Evolutionary conservation across 1,140 invertebrate genomes (phyloP).

Genomic region (Heliconius eleuchia): DNA sequence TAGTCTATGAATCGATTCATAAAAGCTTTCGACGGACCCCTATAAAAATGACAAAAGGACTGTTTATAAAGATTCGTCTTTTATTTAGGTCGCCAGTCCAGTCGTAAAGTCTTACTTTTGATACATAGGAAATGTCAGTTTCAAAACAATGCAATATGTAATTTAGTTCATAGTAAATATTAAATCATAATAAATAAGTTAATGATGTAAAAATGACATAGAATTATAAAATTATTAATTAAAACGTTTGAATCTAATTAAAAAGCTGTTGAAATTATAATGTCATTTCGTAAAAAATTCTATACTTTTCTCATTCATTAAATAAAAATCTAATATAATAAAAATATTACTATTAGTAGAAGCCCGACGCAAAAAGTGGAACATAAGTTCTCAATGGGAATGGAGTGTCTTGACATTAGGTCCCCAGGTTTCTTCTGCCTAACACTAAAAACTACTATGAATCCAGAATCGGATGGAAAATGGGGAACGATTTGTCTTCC

Average conservation of each 20-base stretch:
- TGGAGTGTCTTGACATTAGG: no score
- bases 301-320: no score
- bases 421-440: no score
- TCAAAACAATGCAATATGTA: background rate
- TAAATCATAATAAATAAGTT: background rate
- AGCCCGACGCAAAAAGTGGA: no score
- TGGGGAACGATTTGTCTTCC: no score
- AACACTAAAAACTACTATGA: background rate
- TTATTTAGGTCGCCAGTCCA: conserved; percentile 49
- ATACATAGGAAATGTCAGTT: background rate
- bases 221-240: background rate
- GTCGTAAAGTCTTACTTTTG: conserved; percentile 43
- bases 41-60: conserved; percentile 61
- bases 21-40: conserved; percentile 54
- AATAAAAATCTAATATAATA: no score
- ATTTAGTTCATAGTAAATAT: background rate
- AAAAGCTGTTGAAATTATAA: no score
- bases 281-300: no score
- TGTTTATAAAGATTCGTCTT: conserved; percentile 57
- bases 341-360: no score
- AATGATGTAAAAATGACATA: background rate
- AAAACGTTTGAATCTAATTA: background rate
- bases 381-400: no score
- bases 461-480: no score
- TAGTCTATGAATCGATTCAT: conserved; percentile 46